Conservation (phyloP, 2,113 vertebrate species). For the Oryzias woworae region DNA sequence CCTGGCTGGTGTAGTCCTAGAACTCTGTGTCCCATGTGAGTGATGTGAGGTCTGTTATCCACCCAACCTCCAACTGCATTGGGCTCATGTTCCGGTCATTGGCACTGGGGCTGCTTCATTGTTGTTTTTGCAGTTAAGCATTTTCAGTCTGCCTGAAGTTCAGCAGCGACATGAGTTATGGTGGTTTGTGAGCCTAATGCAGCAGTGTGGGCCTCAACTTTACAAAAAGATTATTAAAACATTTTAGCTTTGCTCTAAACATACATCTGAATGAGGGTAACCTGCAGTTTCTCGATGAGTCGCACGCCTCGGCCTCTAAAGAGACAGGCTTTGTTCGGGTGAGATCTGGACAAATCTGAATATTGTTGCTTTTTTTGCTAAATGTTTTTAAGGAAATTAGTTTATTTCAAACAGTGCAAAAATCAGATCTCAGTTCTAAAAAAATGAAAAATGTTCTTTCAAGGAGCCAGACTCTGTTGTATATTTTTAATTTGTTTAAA, state of each 20-base stretch:
- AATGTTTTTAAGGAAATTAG: background rate
- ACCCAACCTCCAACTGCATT: slow-evolving; percentile 15
- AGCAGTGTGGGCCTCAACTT: slow-evolving; percentile 25
- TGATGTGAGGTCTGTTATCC: slow-evolving; percentile 44
- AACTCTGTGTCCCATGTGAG: slow-evolving; percentile 32
- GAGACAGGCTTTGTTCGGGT: background rate
- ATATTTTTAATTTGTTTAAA: no score
- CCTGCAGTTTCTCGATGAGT: slow-evolving; percentile 2
- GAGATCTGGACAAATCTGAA: background rate
- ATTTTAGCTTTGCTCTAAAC: slow-evolving; percentile 59
- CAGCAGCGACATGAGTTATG: slow-evolving; percentile 53
- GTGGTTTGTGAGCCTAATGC: slow-evolving; percentile 20
- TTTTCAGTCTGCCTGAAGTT: slow-evolving; percentile 50
- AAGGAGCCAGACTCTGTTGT: no score
- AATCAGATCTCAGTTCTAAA: no score
- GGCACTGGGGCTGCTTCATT: slow-evolving; percentile 29
- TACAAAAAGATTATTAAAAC: slow-evolving; percentile 44
- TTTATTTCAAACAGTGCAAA: no score
- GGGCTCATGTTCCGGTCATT: background rate
- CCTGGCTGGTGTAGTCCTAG: background rate
- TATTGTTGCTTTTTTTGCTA: slow-evolving; percentile 6
- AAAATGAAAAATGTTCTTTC: no score
- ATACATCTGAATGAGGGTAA: slow-evolving; percentile 38
- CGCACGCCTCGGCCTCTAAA: slow-evolving; percentile 5
- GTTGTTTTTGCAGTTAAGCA: slow-evolving; percentile 47